Percentiles rank a stretch among this genome's conserved stretches.
Conservation (phyloP, 64 coral and sea anemone species). For the Actinia equina region DNA sequence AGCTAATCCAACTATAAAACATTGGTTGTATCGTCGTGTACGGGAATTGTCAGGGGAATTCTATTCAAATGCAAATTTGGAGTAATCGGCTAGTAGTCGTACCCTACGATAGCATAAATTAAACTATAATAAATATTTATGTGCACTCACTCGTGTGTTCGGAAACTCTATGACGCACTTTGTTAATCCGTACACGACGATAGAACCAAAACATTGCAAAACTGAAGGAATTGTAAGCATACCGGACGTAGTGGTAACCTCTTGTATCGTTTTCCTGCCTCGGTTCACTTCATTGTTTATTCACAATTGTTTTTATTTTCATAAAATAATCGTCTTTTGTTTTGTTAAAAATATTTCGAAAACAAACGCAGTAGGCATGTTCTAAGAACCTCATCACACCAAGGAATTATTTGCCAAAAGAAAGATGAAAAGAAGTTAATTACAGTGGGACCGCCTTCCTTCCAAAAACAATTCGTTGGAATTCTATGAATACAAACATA, state of each 20-base stretch:
- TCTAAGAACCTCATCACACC: not conserved
- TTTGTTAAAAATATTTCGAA: not conserved
- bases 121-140: too few species aligned
- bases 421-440: not conserved
- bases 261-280: not conserved
- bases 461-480: not conserved
- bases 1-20: conserved; percentile 8
- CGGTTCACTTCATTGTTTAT: not conserved
- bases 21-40: too few species aligned
- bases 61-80: too few species aligned
- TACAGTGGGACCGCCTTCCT: not conserved
- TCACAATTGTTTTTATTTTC: not conserved
- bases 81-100: too few species aligned
- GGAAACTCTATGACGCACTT: too few species aligned
- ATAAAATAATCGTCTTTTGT: conserved; percentile 9
- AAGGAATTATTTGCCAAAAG: not conserved
- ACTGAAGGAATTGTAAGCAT: not conserved
- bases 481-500: not conserved
- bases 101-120: too few species aligned
- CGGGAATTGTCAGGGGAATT: too few species aligned
- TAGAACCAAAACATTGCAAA: too few species aligned
- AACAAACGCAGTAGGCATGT: not conserved
- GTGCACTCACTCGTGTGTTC: too few species aligned
- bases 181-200: too few species aligned
- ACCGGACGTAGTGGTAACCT: not conserved